These are phyloP conservation scores for Myiagra hebetior DNA, from an alignment of 2,113 vertebrate genomes.

Conservation along the genomic window DNA sequence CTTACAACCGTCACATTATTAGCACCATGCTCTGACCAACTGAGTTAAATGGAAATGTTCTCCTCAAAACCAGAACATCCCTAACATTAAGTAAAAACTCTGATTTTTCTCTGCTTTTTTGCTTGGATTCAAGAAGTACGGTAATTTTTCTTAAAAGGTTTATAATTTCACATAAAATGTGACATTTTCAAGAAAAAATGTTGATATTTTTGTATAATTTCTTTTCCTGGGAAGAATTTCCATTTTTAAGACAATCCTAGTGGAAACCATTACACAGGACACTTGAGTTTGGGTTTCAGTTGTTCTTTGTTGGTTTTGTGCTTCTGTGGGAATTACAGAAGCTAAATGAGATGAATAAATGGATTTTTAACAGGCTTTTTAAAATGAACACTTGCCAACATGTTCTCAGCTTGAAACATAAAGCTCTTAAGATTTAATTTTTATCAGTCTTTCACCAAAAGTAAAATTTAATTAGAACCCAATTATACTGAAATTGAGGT, in stretches of 20 bases:
- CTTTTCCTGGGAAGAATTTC: not conserved
- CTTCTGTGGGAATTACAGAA: not conserved
- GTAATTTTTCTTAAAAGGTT: not conserved
- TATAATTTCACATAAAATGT: not conserved
- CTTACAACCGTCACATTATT: too few relatives aligned
- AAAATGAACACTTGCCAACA: not conserved
- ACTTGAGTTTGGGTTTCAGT: not conserved
- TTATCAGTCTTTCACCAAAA: conserved; percentile 15
- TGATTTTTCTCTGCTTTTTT: not conserved
- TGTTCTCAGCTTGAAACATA: conserved; percentile 21
- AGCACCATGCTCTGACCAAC: not conserved
- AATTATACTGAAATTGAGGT: conserved; percentile 8
- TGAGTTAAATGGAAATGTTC: not conserved
- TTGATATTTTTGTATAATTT: not conserved
- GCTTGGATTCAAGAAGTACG: not conserved
- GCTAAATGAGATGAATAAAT: conserved; percentile 12
- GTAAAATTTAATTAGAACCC: conserved; percentile 26
- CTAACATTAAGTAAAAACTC: not conserved
- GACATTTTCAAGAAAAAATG: not conserved
- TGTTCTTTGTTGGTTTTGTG: not conserved
- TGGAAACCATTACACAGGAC: not conserved
- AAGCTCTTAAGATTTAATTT: conserved; percentile 30
- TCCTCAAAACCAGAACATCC: not conserved
- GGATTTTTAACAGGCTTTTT: conserved; percentile 25
- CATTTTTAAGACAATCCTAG: not conserved